Evolutionary conservation across 2,888 invertebrate genomes (phyloP).

Genomic region (Agrochola circellaris): DNA sequence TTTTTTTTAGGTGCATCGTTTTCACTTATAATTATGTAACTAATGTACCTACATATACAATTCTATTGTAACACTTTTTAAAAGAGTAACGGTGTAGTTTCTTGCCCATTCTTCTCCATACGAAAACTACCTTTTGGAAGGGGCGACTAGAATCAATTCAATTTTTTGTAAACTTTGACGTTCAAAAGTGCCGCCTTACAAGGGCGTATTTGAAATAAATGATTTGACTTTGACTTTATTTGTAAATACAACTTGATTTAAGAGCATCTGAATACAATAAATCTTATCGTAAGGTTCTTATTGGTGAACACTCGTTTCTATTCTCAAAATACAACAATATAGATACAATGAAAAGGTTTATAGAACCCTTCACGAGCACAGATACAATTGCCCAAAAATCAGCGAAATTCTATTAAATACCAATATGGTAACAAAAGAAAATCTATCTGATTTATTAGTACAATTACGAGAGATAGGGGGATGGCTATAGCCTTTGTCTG

Average conservation of each 20-base stretch:
- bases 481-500: slow-evolving; percentile 83
- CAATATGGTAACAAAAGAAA: slow-evolving; percentile 79
- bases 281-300: slow-evolving; percentile 43
- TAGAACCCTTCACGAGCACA: slow-evolving; percentile 39
- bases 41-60: no score
- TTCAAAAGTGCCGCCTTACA: no score
- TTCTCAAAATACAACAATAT: slow-evolving; percentile 42
- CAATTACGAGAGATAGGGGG: slow-evolving; percentile 83
- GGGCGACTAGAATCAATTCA: no score
- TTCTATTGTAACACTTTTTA: no score
- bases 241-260: slow-evolving; percentile 37
- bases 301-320: slow-evolving; percentile 42
- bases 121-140: no score
- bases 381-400: slow-evolving; percentile 55
- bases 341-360: slow-evolving; percentile 37
- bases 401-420: slow-evolving; percentile 58
- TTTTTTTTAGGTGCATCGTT: no score
- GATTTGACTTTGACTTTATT: no score
- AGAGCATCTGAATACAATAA: slow-evolving; percentile 50
- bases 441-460: slow-evolving; percentile 86
- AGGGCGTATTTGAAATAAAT: no score
- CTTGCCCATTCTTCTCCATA: no score
- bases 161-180: no score
- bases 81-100: no score
- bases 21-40: no score